Evolutionary conservation across 2,888 invertebrate species (phyloP).

Genomic region (Patella caerulea): DNA sequence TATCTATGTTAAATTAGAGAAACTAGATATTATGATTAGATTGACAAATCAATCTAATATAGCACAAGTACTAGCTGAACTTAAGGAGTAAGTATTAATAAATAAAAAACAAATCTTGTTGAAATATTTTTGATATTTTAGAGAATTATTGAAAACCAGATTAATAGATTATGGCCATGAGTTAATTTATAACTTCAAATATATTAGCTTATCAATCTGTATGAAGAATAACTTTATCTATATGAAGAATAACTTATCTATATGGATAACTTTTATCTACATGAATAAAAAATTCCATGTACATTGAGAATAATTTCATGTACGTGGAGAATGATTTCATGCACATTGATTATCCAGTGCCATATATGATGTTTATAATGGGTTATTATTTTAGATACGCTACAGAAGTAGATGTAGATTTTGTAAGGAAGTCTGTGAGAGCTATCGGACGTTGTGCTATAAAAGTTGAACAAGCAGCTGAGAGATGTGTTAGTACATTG

Average conservation of each 20-base stretch:
- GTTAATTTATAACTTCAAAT: neutral
- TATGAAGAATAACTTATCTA: too few relatives aligned
- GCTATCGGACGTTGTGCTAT: slow-evolving; percentile 99
- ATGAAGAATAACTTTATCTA: neutral
- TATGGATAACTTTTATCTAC: too few relatives aligned
- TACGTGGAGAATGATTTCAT: too few relatives aligned
- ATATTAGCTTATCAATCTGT: neutral
- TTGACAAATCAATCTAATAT: slow-evolving; percentile 98
- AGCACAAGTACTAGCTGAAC: slow-evolving; percentile 91
- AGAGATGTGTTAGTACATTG: slow-evolving; percentile 96
- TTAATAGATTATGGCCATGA: neutral
- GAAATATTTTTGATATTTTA: neutral
- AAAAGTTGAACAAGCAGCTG: slow-evolving; percentile 97
- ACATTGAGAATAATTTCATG: too few relatives aligned
- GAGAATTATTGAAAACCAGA: neutral
- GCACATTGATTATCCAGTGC: neutral
- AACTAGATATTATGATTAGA: slow-evolving; percentile 99
- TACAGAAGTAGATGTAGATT: slow-evolving; percentile 99
- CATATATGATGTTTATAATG: neutral
- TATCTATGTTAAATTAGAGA: slow-evolving; percentile 99
- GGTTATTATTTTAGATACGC: slow-evolving; percentile 78
- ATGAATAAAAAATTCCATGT: too few relatives aligned
- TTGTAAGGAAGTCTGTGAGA: slow-evolving; percentile 97
- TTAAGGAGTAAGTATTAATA: slow-evolving; percentile 81
- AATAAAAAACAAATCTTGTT: neutral